Conservation (phyloP, 2,113 vertebrate genomes). For the Epinephelus cyanopodus region DNA sequence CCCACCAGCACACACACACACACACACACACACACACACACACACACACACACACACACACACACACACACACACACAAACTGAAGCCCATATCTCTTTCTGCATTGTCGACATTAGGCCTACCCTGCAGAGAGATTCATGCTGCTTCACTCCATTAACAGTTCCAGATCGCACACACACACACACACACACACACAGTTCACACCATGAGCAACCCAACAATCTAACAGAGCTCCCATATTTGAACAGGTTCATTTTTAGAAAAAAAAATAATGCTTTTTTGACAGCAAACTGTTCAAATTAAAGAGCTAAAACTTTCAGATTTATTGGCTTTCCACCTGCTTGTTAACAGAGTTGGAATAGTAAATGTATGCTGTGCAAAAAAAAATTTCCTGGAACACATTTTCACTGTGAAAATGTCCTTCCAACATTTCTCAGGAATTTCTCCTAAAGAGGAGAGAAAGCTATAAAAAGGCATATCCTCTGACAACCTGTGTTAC, state of each 20-base stretch:
- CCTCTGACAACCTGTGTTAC: slow-evolving; percentile 5
- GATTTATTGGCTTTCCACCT: slow-evolving; percentile 41
- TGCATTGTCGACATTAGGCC: slow-evolving; percentile 57
- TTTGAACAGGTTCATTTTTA: slow-evolving; percentile 6
- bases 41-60: slow-evolving; percentile 3
- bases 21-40: slow-evolving; percentile 15
- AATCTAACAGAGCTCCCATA: background rate
- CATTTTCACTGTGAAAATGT: slow-evolving; percentile 31
- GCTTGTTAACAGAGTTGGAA: slow-evolving; percentile 35
- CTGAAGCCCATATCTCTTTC: slow-evolving; percentile 62
- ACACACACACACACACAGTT: slow-evolving; percentile 19
- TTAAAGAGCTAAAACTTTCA: background rate
- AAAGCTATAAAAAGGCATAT: slow-evolving; percentile 1
- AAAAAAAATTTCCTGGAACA: slow-evolving; percentile 35
- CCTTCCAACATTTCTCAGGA: slow-evolving; percentile 2
- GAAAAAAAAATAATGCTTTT: background rate
- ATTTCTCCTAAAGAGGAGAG: background rate
- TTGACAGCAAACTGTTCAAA: slow-evolving; percentile 15
- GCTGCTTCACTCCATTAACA: slow-evolving; percentile 72
- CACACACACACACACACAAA: slow-evolving; percentile 3
- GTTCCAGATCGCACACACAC: slow-evolving; percentile 22
- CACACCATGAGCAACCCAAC: slow-evolving; percentile 36
- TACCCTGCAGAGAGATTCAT: slow-evolving; percentile 68
- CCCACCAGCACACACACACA: slow-evolving; percentile 48
- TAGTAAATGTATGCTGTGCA: background rate